These are phyloP conservation scores for Coendou prehensilis DNA, from an alignment of 2,797 vertebrate genomes.

Conservation along the genomic window DNA sequence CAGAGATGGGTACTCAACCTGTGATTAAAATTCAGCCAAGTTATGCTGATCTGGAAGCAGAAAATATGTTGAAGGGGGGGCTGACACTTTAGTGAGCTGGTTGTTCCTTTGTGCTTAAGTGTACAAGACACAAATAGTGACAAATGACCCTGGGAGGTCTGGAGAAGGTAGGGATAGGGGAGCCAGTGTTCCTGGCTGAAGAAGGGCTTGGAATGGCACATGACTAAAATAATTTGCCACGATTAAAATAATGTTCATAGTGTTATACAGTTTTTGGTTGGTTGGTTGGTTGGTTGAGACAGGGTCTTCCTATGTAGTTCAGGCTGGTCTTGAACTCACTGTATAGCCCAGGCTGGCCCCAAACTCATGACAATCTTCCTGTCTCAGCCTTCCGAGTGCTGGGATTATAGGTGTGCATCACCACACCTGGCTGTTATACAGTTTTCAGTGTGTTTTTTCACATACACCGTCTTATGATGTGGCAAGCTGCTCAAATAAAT, in stretches of 20 bases:
- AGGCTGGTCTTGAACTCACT: too few species aligned
- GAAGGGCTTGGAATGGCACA: background rate
- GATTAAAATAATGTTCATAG: background rate
- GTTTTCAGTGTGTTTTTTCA: background rate
- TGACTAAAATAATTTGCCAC: background rate
- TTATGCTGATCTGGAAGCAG: background rate
- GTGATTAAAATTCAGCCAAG: background rate
- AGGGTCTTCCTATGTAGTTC: too few species aligned
- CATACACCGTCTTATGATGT: rapidly evolving
- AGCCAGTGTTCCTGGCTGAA: background rate
- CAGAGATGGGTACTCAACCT: background rate
- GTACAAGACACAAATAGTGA: background rate
- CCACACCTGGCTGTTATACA: background rate
- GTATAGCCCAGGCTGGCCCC: too few species aligned
- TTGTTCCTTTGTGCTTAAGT: background rate
- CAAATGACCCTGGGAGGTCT: background rate
- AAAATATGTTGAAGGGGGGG: background rate
- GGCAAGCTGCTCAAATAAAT: background rate
- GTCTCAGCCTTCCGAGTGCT: too few species aligned
- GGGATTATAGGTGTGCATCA: too few species aligned
- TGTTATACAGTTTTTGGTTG: background rate
- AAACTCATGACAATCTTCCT: too few species aligned
- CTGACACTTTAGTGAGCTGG: background rate
- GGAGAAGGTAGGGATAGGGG: background rate
- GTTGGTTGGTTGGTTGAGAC: background rate